Base-by-base conservation (phyloP, 2,888 invertebrate genomes). In the Catocala sponsa region DNA sequence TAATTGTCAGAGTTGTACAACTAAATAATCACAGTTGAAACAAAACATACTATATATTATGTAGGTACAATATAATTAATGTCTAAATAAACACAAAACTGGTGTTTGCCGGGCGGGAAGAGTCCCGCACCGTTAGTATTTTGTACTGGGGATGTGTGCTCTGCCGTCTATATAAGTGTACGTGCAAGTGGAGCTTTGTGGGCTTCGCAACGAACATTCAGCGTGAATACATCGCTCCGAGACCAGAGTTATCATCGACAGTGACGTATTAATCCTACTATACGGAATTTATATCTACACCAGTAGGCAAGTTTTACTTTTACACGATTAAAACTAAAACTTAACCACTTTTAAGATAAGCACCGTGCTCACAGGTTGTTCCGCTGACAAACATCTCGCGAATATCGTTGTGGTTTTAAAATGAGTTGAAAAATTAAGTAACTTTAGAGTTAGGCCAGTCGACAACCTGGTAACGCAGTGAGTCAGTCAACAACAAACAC, bases 21-120 rank as follows among this genome's bases (percentile, higher is more conserved):
- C 95, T 95, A 95, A 95, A 94, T 93, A 95, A 95, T 95, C 95
- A 95, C 95, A 95, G 95, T 95, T 94, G 90, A 95, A 95, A 95
- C 93, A 91, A 94, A 95, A 94, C 91, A 87, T 90, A 91, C 84
- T 88, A 88, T 86, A 83, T 87, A 83, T 80, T 86, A 85, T 81
- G 84, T 86, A 79, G 76, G 76, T 82, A 78, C 74, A 71, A 71
- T 80, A 85, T 85, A 88, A 86, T 89, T 87, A 89, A 88, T 82
- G 84, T 89, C 85, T 91, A 86, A 90, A 86, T 84, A 86, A 88
- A 88, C 82, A 77, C 60, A 73, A 81, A 80, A 74, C 71, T 72
- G 69, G 76, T 72, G 82, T 86, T 86, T 83, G 80, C 80, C 78
- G 60, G 54, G 33, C 46, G 46, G 55, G 66, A 25, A 60, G 63